Base-by-base conservation (phyloP, 2,888 invertebrate genomes). In the Melikaiella ostensackeni region DNA sequence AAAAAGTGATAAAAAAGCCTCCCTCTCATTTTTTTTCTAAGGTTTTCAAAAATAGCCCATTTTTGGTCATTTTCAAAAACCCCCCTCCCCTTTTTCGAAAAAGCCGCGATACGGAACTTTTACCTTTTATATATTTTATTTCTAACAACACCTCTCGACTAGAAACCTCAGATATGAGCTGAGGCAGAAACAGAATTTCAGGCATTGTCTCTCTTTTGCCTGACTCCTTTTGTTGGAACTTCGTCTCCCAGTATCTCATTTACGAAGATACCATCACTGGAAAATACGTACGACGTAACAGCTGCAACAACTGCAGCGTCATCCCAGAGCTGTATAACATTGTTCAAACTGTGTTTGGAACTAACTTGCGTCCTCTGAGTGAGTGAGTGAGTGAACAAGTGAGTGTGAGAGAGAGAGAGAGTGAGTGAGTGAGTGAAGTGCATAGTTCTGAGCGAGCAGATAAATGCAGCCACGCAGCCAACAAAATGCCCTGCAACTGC, bases 311-410 rank as follows among this genome's bases (percentile, higher is more conserved):
- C 70, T 70, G 70, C 70, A 50, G n/a, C 50, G 70, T 70, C 70
- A 70, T 70, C 30, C 50, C 11, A 30, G 30, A 30, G 33, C 50
- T 30, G 70, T 70, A 70, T 50, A 70, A 70, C 81, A 78, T 76
- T 81, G 78, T 78, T 74, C 57, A 66, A 81, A 78, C 75, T 77
- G 46, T 73, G 82, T 78, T 78, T 73, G 70, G 74, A 82, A 81
- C 80, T 80, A 82, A 81, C 81, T 83, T 82, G 80, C 77, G 81
- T 77, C 77, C 80, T 78, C 79, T 77, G 75, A 66, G 46, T 66
- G 46, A 66, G 38, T 77, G 75, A 33, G 30, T 30, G 4, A 30
- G 8, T 42, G 16, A 70, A 30, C 4, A 4, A 4, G 4, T 77
- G 75, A 66, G 46, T 46, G 46, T 46, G 8, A 16, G 16, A 70